phyloP scores from a whole-genome alignment of 1,140 invertebrate genomes.

The Solenopsis fugax region DNA sequence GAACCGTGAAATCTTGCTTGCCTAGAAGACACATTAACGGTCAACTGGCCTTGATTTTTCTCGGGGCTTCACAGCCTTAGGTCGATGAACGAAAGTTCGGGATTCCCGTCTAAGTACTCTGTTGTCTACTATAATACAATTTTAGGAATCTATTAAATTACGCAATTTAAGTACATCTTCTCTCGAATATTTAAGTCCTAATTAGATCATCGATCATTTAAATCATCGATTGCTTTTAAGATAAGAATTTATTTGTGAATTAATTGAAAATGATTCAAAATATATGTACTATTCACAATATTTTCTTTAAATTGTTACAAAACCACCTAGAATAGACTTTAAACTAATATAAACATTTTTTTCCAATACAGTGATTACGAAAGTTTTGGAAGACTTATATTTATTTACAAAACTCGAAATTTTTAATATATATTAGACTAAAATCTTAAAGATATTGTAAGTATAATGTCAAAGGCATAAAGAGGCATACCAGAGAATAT shows the following conservation, averaged over 20 bases:
- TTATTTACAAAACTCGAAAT: neutral
- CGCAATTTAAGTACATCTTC: neutral
- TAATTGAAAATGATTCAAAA: neutral
- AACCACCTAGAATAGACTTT: neutral
- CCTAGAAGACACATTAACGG: neutral
- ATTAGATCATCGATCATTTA: neutral
- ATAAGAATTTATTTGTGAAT: neutral
- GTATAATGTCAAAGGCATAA: neutral
- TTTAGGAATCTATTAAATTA: neutral
- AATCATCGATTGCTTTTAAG: neutral
- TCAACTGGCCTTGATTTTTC: constrained; percentile 41
- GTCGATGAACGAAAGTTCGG: constrained; percentile 50
- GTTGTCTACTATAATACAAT: neutral
- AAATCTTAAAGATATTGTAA: neutral
- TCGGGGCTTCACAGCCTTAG: constrained; percentile 24
- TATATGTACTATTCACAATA: neutral
- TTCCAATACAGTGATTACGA: neutral
- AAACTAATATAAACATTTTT: neutral
- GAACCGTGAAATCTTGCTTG: constrained; percentile 15
- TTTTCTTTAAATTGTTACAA: constrained; percentile 1
- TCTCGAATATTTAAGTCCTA: neutral
- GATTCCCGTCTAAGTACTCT: constrained; percentile 2
- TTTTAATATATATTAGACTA: neutral
- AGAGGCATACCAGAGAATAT: neutral
- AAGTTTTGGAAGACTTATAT: neutral